These are phyloP conservation scores for Athalia rosae DNA, from an alignment of 2,888 invertebrate species.

Conservation along the genomic window DNA sequence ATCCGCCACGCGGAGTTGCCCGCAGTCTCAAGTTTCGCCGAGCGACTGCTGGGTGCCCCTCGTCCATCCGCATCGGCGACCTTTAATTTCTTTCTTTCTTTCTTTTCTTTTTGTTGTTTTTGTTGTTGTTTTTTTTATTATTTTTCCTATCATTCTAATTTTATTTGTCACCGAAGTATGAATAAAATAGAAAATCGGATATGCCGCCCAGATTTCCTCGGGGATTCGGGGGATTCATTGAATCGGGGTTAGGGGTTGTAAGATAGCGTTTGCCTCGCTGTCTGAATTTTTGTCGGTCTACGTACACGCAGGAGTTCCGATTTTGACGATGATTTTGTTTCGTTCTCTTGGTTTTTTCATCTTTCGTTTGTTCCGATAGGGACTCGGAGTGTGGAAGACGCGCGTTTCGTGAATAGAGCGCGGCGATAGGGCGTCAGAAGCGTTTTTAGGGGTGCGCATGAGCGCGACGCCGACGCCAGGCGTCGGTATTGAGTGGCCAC, in stretches of 20 bases:
- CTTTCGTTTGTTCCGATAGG: not conserved
- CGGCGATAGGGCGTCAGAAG: constrained; percentile 50
- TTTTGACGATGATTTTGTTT: not conserved
- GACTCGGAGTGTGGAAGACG: not conserved
- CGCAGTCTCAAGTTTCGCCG: constrained; percentile 33
- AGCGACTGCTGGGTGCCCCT: constrained; percentile 4
- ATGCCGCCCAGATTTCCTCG: constrained; percentile 7
- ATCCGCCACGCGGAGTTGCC: constrained; percentile 45
- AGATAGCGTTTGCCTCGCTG: too few species aligned
- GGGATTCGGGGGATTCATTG: constrained; percentile 16
- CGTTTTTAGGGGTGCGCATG: constrained; percentile 55
- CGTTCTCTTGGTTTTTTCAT: not conserved
- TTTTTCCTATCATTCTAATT: too few species aligned
- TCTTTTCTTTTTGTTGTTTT: too few species aligned
- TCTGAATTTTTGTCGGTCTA: too few species aligned
- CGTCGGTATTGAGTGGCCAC: constrained; percentile 55
- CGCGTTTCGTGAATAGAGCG: constrained; percentile 10
- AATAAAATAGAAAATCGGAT: not conserved
- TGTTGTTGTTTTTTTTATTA: too few species aligned
- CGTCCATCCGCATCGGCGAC: not conserved
- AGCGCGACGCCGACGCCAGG: constrained; percentile 51
- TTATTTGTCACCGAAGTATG: not conserved
- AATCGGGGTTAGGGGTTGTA: not conserved
- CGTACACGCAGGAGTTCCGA: not conserved
- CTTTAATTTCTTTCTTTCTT: not conserved